Evolutionary conservation across 2,797 vertebrate species (phyloP).

Genomic region (Spheniscus humboldti): DNA sequence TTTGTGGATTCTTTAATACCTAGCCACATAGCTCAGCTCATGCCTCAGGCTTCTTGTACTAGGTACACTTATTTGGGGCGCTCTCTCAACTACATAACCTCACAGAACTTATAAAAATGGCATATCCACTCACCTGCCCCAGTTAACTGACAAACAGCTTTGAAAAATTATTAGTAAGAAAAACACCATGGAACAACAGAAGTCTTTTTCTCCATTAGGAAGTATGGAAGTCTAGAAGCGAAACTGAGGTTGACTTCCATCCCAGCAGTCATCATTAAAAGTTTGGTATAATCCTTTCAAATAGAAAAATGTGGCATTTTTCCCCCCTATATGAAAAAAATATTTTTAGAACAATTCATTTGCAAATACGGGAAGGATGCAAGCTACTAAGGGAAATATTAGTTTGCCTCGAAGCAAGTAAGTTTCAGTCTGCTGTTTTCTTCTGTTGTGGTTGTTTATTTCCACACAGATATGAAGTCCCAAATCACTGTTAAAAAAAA

Average conservation of each 20-base stretch:
- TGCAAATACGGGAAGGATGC: not conserved
- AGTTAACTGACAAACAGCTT: not conserved
- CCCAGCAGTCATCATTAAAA: constrained; percentile 37
- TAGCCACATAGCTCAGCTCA: not conserved
- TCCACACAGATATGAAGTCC: not conserved
- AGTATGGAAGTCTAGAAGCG: not conserved
- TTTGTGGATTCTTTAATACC: not conserved
- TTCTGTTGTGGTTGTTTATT: not conserved
- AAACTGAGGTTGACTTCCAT: constrained; percentile 54
- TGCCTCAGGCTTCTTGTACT: not conserved
- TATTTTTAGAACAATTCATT: not conserved
- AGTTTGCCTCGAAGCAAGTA: not conserved
- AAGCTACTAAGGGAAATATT: not conserved
- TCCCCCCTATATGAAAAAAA: not conserved
- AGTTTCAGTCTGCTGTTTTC: not conserved
- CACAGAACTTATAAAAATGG: not conserved
- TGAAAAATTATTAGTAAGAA: not conserved
- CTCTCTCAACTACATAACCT: not conserved
- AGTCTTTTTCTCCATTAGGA: not conserved
- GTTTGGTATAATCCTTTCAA: constrained; percentile 29
- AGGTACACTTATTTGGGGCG: not conserved
- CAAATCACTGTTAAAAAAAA: not conserved
- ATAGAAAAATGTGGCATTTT: not conserved
- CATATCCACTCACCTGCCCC: not conserved
- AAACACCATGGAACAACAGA: not conserved